Base-by-base conservation (phyloP, 92 coral and sea anemone species). In the Heteractis magnifica region DNA sequence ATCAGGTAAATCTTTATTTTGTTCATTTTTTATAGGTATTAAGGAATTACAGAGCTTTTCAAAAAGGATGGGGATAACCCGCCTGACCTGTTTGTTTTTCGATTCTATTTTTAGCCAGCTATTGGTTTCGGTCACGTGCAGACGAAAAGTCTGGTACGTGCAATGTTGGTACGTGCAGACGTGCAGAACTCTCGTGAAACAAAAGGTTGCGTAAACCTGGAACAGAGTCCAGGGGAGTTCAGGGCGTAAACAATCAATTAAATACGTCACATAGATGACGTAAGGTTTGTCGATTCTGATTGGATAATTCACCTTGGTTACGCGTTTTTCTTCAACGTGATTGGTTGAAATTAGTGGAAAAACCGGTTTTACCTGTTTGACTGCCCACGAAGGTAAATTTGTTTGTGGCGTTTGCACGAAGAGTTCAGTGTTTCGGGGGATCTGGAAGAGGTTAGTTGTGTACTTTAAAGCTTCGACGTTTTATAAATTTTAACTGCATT, bases 331-430 rank as follows among this genome's bases (percentile, higher is more conserved):
- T 71, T 71, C 82, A 68, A 85, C 80, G 48, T 87, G 90, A 93
- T 89, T 93, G 98, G 98, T 72, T 49, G 4, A 87, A 79, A 85
- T 76, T 79, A 16, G 65, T 82, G 59, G 80, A 10, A 52, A 52
- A 87, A 89, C 98, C 81, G 88, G 98, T 93, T 91, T 84, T 71
- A 55, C 88, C 79, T 10, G 77, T 81, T 51, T 81, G 41, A 21
- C 65, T 20, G 77, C 21, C 34, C 48, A 4, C 15, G 77, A 52
- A 11, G 18, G 52, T 11, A 68, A 62, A 81, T 18, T 48, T 68
- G 26, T 81, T 81, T 87, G 90, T 89, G 84, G 90, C 92, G 95
- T 91, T 81, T 21, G 8, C 26, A 16, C 26, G 23, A 14, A 10
- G 19, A 64, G 59, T 9, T 26, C 75, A 50, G 86, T 82, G 86